Evolutionary conservation across 2,113 vertebrate genomes (phyloP).

Genomic region (Callospermophilus lateralis): DNA sequence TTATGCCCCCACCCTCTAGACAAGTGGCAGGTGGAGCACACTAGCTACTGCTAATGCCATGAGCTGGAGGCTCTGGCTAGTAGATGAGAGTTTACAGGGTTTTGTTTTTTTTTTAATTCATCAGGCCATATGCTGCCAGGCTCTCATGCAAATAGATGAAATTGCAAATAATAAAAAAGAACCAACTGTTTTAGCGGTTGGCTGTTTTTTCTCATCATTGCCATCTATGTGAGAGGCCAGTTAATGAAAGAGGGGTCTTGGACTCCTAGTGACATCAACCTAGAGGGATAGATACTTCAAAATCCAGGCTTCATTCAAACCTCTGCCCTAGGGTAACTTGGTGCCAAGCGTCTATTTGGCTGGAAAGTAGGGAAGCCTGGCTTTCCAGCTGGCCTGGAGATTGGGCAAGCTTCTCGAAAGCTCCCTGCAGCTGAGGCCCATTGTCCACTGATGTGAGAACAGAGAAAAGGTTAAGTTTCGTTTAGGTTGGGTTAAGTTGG

Average conservation of each 20-base stretch:
- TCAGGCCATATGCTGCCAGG: constrained; percentile 82
- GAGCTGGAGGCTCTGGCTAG: constrained; percentile 67
- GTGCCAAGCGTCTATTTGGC: constrained; percentile 79
- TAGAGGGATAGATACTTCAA: constrained; percentile 71
- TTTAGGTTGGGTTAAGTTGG: constrained; percentile 69
- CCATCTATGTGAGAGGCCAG: constrained; percentile 67
- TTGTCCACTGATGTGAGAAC: constrained; percentile 68
- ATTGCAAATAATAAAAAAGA: constrained; percentile 84
- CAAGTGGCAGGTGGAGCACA: constrained; percentile 73
- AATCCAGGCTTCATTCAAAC: constrained; percentile 72
- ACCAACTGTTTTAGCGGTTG: constrained; percentile 78
- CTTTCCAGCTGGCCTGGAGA: constrained; percentile 78
- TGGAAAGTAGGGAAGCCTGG: constrained; percentile 51
- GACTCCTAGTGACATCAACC: constrained; percentile 68
- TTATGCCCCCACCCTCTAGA: constrained; percentile 50
- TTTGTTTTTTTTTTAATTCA: constrained; percentile 79
- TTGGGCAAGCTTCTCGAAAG: constrained; percentile 33
- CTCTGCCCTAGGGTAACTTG: constrained; percentile 71
- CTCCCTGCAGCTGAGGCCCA: constrained; percentile 78
- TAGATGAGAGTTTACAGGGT: constrained; percentile 61
- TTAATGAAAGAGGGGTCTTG: constrained; percentile 77
- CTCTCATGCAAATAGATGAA: constrained; percentile 80
- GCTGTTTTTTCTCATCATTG: constrained; percentile 69
- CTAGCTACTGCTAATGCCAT: constrained; percentile 33
- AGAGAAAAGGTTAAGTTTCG: constrained; percentile 71